A percentile compares a stretch with the other conserved stretches of the same genome.
These are phyloP conservation scores for Chymomyza fuscimana DNA, from an alignment of 2,888 invertebrate genomes.

Conservation along the genomic window DNA sequence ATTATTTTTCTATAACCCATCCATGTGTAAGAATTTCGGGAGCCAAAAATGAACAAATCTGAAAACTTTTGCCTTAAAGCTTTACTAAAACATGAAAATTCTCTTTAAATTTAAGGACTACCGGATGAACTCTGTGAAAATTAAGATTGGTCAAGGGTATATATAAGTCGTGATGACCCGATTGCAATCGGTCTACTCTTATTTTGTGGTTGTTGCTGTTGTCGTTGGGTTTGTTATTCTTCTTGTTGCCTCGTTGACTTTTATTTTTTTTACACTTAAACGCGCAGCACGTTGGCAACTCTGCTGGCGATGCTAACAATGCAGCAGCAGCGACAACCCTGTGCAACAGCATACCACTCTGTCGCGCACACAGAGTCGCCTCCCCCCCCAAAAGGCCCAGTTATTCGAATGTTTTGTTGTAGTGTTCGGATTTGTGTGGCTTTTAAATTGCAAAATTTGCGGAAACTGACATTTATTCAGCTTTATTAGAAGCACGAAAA, in stretches of 20 bases:
- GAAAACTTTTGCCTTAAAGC: too few species aligned
- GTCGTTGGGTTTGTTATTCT: conserved; percentile 6
- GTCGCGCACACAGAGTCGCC: too few species aligned
- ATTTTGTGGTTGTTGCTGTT: conserved; percentile 3
- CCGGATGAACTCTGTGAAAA: too few species aligned
- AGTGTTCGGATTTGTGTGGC: conserved; percentile 68
- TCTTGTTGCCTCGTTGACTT: background rate
- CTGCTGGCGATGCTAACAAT: background rate
- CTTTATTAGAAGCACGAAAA: background rate
- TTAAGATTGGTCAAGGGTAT: too few species aligned
- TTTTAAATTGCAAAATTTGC: conserved; percentile 72
- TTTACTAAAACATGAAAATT: too few species aligned
- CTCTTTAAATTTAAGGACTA: too few species aligned
- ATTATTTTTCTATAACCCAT: too few species aligned
- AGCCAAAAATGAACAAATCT: too few species aligned
- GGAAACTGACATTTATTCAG: conserved; percentile 69
- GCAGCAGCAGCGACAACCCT: background rate
- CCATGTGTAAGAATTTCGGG: too few species aligned
- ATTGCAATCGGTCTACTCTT: background rate
- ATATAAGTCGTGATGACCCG: too few species aligned
- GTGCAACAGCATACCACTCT: background rate
- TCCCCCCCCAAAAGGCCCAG: background rate
- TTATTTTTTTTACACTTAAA: background rate
- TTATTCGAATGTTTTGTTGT: conserved; percentile 3
- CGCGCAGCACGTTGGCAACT: background rate